A percentile compares a stretch with the other conserved stretches of the same genome.
These are phyloP conservation scores for Smutsia gigantea DNA, from an alignment of 2,797 vertebrate genomes.

Conservation along the genomic window DNA sequence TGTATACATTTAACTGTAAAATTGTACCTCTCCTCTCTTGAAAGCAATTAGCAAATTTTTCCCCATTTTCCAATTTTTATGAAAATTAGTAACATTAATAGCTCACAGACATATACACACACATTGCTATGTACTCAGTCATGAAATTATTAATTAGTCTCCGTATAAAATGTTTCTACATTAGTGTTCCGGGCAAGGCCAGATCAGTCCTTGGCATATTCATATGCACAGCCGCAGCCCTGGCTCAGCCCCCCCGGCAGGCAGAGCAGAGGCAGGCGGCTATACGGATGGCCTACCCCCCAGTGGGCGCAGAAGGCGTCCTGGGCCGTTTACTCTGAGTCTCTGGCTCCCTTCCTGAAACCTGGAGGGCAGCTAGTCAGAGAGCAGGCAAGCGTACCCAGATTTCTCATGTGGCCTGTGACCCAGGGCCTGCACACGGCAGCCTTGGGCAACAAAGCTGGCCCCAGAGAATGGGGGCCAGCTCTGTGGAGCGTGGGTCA, in stretches of 20 bases:
- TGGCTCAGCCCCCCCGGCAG: slow-evolving; percentile 30
- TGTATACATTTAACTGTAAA: slow-evolving; percentile 27
- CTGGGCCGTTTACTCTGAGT: background rate
- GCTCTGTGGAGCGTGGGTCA: slow-evolving; percentile 91
- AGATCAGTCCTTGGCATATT: slow-evolving; percentile 75
- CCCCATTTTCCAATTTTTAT: slow-evolving; percentile 80
- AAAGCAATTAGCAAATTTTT: background rate
- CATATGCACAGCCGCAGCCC: slow-evolving; percentile 72
- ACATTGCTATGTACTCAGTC: slow-evolving; percentile 83
- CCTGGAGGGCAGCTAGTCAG: slow-evolving; percentile 57
- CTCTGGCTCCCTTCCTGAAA: slow-evolving; percentile 47
- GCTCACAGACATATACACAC: slow-evolving; percentile 72
- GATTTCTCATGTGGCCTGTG: background rate
- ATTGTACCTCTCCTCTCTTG: background rate
- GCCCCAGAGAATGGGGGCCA: slow-evolving; percentile 86
- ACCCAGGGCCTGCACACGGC: slow-evolving; percentile 54
- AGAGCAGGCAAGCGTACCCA: background rate
- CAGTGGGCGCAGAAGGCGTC: slow-evolving; percentile 36
- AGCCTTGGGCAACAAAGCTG: background rate
- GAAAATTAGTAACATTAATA: slow-evolving; percentile 86
- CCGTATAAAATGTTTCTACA: slow-evolving; percentile 81
- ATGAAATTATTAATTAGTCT: slow-evolving; percentile 87
- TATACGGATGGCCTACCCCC: background rate
- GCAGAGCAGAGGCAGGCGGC: background rate
- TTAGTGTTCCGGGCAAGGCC: slow-evolving; percentile 76